Evolutionary conservation across 2,888 invertebrate genomes (phyloP).

Genomic region (Luperina testacea): DNA sequence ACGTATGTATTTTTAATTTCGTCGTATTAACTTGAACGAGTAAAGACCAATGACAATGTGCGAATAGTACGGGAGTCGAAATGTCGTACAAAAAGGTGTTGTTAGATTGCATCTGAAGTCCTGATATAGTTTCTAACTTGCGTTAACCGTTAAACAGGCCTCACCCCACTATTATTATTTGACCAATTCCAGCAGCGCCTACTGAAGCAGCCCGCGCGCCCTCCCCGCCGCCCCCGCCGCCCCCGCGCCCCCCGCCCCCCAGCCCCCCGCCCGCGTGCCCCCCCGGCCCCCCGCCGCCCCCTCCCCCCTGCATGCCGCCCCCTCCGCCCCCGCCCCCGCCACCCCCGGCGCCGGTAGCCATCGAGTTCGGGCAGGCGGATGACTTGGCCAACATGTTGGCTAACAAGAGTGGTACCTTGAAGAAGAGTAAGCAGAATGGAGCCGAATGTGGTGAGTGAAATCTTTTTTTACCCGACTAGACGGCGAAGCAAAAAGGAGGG

Average conservation of each 20-base stretch:
- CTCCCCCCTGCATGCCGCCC: conserved; percentile 38
- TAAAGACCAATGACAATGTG: too few species aligned
- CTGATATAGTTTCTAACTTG: too few species aligned
- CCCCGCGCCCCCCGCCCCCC: conserved; percentile 48
- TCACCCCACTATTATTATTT: not conserved
- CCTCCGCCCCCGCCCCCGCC: conserved; percentile 81
- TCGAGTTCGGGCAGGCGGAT: conserved; percentile 71
- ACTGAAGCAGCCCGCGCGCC: conserved; percentile 34
- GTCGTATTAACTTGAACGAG: too few species aligned
- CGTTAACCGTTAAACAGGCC: too few species aligned
- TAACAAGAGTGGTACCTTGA: conserved; percentile 88
- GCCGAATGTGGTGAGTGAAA: conserved; percentile 75
- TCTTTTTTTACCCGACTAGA: not conserved
- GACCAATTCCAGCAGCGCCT: conserved; percentile 20
- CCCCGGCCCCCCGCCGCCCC: conserved; percentile 18
- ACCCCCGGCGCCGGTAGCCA: conserved; percentile 83
- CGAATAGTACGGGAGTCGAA: too few species aligned
- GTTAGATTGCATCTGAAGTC: too few species aligned
- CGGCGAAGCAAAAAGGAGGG: too few species aligned
- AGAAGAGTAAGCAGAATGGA: conserved; percentile 89
- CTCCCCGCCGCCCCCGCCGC: conserved; percentile 41
- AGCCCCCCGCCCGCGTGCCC: conserved; percentile 53
- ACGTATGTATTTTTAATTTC: too few species aligned
- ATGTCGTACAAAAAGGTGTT: too few species aligned
- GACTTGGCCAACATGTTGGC: conserved; percentile 91